A percentile compares a stretch with the other conserved stretches of the same genome.
Evolutionary conservation across 2,113 vertebrate species (phyloP).

Genomic region (Casuarius casuarius): DNA sequence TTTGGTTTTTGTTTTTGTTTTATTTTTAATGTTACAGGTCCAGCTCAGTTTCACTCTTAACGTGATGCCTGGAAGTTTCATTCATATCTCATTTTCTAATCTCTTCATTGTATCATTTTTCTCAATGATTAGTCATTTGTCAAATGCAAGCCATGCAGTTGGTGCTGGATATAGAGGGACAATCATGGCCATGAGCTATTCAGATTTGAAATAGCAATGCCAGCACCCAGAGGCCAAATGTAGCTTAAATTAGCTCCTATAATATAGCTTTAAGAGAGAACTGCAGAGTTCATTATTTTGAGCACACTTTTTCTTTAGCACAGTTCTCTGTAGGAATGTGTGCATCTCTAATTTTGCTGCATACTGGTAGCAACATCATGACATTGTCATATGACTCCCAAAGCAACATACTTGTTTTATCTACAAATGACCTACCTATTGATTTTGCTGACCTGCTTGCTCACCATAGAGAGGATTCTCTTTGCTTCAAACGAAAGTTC

Average conservation of each 20-base stretch:
- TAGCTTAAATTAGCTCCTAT: conserved; percentile 9
- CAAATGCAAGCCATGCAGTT: conserved; percentile 2
- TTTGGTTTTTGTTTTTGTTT: too few relatives aligned
- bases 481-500: not conserved
- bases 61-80: not conserved
- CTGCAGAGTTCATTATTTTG: not conserved
- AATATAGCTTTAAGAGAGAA: not conserved
- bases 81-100: not conserved
- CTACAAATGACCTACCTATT: not conserved
- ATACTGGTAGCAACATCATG: not conserved
- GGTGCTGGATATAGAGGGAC: not conserved
- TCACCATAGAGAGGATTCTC: not conserved
- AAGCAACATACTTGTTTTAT: not conserved
- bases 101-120: conserved; percentile 27
- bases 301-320: not conserved
- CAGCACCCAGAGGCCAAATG: conserved; percentile 5
- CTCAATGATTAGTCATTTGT: conserved; percentile 22
- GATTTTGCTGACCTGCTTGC: not conserved
- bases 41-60: not conserved
- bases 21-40: not conserved
- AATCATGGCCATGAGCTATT: not conserved
- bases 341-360: not conserved
- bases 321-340: not conserved
- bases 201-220: conserved; percentile 22
- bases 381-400: not conserved